Evolutionary conservation across 2,113 vertebrate genomes (phyloP).

Genomic region (Hepsetus odoe): DNA sequence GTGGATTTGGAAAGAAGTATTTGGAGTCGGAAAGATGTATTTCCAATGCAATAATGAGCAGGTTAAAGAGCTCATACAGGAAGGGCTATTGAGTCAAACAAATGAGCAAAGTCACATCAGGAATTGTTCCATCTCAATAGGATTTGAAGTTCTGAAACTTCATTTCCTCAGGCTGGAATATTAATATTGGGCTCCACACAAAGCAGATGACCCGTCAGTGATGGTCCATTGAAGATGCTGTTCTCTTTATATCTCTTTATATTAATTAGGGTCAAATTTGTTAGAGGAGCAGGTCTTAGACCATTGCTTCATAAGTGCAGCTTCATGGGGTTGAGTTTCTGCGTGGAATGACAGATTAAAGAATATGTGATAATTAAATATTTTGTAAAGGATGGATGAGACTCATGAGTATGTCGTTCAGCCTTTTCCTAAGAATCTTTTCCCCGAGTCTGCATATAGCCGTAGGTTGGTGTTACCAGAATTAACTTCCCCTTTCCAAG

Average conservation of each 20-base stretch:
- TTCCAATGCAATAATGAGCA: conserved; percentile 42
- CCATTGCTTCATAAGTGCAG: background rate
- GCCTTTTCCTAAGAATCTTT: background rate
- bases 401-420: conserved; percentile 6
- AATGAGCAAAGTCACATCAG: background rate
- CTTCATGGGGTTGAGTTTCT: background rate
- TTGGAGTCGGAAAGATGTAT: conserved; percentile 10
- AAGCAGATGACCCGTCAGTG: background rate
- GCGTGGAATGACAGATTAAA: background rate
- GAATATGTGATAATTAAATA: background rate
- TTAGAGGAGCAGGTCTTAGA: background rate
- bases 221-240: too few species aligned
- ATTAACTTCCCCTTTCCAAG: background rate
- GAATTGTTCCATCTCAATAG: background rate
- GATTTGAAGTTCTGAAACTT: conserved; percentile 7
- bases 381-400: background rate
- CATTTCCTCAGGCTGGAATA: background rate
- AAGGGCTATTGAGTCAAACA: conserved; percentile 30
- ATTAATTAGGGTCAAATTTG: background rate
- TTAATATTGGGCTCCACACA: background rate
- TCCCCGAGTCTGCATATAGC: conserved; percentile 4
- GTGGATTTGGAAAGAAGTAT: background rate
- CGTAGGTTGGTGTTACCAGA: conserved; percentile 1
- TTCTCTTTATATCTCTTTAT: too few species aligned
- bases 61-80: conserved; percentile 13